These are phyloP conservation scores for Aldrovandia affinis DNA, from an alignment of 2,797 vertebrate species.

Conservation along the genomic window DNA sequence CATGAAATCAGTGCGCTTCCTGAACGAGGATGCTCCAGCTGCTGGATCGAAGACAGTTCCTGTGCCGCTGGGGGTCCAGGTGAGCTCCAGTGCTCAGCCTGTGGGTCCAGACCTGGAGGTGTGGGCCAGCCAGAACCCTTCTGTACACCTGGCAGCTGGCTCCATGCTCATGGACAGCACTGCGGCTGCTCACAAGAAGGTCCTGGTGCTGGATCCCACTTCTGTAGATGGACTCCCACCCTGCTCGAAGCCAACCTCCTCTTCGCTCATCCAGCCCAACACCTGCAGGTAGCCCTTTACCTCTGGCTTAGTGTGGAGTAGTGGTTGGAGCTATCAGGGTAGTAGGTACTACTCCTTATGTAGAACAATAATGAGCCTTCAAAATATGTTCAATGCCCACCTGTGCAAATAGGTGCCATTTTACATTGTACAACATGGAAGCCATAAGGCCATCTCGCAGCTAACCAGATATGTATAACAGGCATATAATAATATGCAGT, in stretches of 20 bases:
- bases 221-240: constrained; percentile 58
- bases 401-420: neutral
- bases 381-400: neutral
- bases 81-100: constrained; percentile 45
- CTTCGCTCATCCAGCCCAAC: constrained; percentile 70
- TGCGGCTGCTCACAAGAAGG: constrained; percentile 71
- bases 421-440: neutral
- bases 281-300: constrained; percentile 76
- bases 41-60: constrained; percentile 70
- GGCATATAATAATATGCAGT: too few species aligned
- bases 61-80: constrained; percentile 71
- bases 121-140: constrained; percentile 68
- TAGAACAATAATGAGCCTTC: neutral
- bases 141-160: constrained; percentile 79
- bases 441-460: neutral
- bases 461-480: too few species aligned
- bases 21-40: constrained; percentile 82
- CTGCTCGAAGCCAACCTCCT: constrained; percentile 58
- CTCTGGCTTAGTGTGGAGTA: neutral
- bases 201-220: constrained; percentile 61
- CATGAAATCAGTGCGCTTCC: constrained; percentile 91
- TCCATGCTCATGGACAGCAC: constrained; percentile 82
- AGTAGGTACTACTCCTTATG: neutral
- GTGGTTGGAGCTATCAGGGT: neutral
- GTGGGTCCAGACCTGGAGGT: constrained; percentile 72